Percentiles rank a stretch among this genome's conserved stretches.
Conservation (phyloP, 2,888 invertebrate genomes). For the Sinohyriopsis cumingii region DNA sequence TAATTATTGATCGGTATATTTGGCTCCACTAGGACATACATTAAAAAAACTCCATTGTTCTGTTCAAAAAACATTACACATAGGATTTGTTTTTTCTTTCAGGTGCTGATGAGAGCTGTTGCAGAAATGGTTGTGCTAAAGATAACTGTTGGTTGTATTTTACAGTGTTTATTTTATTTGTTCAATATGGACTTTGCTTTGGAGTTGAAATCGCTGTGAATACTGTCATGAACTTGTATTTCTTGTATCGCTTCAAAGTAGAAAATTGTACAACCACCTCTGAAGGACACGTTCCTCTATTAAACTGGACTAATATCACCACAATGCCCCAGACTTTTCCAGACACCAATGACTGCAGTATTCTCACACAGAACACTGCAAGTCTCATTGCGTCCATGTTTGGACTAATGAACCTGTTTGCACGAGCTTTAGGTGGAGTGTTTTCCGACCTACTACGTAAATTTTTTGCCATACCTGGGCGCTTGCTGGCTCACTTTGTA, state of each 20-base stretch:
- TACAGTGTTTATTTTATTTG: slow-evolving; percentile 15
- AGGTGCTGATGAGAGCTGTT: too few species aligned
- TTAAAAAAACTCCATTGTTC: too few species aligned
- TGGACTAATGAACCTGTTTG: slow-evolving; percentile 28
- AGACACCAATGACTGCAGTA: slow-evolving; percentile 14
- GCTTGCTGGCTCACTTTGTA: slow-evolving; percentile 22
- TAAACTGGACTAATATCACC: slow-evolving; percentile 2
- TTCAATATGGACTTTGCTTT: slow-evolving; percentile 32
- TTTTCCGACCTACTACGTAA: slow-evolving; percentile 19
- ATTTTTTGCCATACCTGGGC: slow-evolving; percentile 16
- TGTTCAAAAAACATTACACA: too few species aligned
- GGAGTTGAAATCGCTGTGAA: slow-evolving; percentile 31
- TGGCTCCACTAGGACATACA: too few species aligned
- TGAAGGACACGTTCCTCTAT: background rate
- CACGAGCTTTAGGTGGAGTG: slow-evolving; percentile 24
- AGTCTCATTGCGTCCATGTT: slow-evolving; percentile 29
- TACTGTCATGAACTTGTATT: slow-evolving; percentile 33
- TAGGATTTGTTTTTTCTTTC: too few species aligned
- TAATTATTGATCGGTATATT: too few species aligned
- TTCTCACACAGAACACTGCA: slow-evolving; percentile 23
- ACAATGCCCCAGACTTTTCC: slow-evolving; percentile 3
- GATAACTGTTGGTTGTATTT: slow-evolving; percentile 13
- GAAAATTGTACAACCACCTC: slow-evolving; percentile 15
- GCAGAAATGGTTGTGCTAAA: background rate
- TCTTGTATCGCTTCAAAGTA: slow-evolving; percentile 25